A percentile compares a stretch with the other conserved stretches of the same genome.
phyloP scores from a whole-genome alignment of 1,140 invertebrate species.

The Euura lappo region DNA sequence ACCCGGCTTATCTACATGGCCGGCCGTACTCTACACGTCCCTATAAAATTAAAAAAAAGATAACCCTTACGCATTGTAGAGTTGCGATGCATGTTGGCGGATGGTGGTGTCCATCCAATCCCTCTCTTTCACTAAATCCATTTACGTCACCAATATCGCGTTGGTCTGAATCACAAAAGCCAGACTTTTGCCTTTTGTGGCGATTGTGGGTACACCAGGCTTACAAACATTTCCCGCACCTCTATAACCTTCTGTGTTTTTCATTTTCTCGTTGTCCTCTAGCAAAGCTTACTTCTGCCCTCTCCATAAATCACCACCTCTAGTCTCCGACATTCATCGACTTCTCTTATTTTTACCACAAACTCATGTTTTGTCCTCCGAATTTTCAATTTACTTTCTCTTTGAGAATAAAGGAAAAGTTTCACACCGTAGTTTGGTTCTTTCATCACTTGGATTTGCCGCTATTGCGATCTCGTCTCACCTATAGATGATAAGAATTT shows the following conservation, averaged over 20 bases:
- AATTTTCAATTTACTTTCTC: slow-evolving; percentile 1
- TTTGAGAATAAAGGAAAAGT: background rate
- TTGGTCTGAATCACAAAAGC: background rate
- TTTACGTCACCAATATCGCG: slow-evolving; percentile 1
- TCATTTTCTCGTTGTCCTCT: background rate
- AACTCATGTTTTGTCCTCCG: background rate
- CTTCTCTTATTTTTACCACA: background rate
- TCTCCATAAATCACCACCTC: background rate
- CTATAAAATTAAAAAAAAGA: no score
- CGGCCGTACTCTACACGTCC: background rate
- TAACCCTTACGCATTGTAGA: no score
- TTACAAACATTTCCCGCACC: background rate
- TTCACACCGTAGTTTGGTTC: no score
- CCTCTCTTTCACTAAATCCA: background rate
- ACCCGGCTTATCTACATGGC: background rate
- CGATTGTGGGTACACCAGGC: slow-evolving; percentile 1
- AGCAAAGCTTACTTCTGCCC: background rate
- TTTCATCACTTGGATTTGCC: no score
- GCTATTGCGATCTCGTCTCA: no score
- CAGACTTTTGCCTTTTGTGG: background rate
- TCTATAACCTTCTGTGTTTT: background rate
- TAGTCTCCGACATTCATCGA: background rate
- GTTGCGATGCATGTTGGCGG: no score
- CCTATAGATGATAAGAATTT: no score
- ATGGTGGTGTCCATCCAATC: background rate